Base-by-base conservation (phyloP, 2,797 vertebrate genomes). In the Fistularia tabacaria region DNA sequence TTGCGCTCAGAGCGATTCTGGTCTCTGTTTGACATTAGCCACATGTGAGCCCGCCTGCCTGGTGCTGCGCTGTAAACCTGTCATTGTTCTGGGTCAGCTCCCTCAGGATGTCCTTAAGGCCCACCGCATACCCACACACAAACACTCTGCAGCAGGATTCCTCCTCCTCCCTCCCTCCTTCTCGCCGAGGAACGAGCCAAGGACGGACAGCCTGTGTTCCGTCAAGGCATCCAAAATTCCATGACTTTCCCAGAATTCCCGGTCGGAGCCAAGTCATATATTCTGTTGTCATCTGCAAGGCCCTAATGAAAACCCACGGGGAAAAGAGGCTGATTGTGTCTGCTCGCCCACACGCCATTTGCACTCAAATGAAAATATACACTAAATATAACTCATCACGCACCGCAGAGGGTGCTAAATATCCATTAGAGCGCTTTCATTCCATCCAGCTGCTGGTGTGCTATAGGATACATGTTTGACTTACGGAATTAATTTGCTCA, bases 171-270 rank as follows among this genome's bases (percentile, higher is more conserved):
- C 49, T 64, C 55, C 59, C 44, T 36, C 59, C 53, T 55, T 58
- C 42, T 68, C 37, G 10, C 10, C n/a, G 48, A 59, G 58, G 74
- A 73, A 48, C 9, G 10, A 53, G 78, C 80, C 79, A 83, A 72
- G 52, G 79, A 69, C 69, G 57, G 86, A 87, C 86, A 81, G 87
- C 73, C 84, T 90, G 83, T 87, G 86, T 91, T 91, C 89, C 84
- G 59, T 87, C 86, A 82, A 71, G 73, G 52, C 76, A 55, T 91
- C 89, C 88, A 90, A 90, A 87, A 83, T 88, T 90, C 88, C 88
- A 87, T 74, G 80, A 84, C 85, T 90, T 90, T 86, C 82, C 84
- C 86, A 84, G 77, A 88, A 87, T 88, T 81, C 82, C 74, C 68
- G 3, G 6, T 59, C 48, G 10, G 56, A 70, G 86, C 89, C 87